Evolutionary conservation across 2,888 invertebrate genomes (phyloP), one percentile per base, ranked within the genome.

Genomic region (Pristionchus japonicus): DNA sequence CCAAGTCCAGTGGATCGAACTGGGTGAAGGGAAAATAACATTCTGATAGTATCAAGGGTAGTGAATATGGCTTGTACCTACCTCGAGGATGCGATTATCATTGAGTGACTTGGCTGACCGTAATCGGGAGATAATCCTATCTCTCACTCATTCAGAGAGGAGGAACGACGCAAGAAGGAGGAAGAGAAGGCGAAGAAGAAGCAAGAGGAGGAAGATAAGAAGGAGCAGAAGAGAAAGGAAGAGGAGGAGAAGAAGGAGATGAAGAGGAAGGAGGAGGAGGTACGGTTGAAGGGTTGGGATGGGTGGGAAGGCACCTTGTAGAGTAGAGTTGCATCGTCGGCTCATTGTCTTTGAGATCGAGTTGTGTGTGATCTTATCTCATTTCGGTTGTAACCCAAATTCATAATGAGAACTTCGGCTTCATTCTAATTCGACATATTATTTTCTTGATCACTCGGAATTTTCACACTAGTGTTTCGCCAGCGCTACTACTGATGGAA

Each of bases 151-250:
- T 74, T 43, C 47, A 77, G 77, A 34, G 77, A 77, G 27, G 77
- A 77, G 27, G 77, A 77, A 15, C 47, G 77, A 3, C 57, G 80
- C 61, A 87, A 86, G 74, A 61, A 80, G 20, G 82, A 90, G 52
- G 89, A 90, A 27, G 89, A 88, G 52, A 90, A 90, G 70, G 89
- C 88, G 64, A 89, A 91, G 87, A 87, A 82, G 7, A 90, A 92
- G 77, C 90, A 89, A 31, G 90, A 90, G 37, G 86, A 89, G 20
- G 89, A 90, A 83, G 89, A 86, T 34, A 86, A 90, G 77, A 91
- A 90, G 84, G 87, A 89, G 43, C 88, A 89, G 70, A 77, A 86
- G 80, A 86, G 89, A 40, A 83, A 82, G n/a, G 87, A 85, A 43
- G 37, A 61, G 34, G 47, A 87, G 57, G 90, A 89, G 85, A 89